These are phyloP conservation scores for Pelodiscus sinensis DNA, from an alignment of 2,113 vertebrate species.

Conservation along the genomic window DNA sequence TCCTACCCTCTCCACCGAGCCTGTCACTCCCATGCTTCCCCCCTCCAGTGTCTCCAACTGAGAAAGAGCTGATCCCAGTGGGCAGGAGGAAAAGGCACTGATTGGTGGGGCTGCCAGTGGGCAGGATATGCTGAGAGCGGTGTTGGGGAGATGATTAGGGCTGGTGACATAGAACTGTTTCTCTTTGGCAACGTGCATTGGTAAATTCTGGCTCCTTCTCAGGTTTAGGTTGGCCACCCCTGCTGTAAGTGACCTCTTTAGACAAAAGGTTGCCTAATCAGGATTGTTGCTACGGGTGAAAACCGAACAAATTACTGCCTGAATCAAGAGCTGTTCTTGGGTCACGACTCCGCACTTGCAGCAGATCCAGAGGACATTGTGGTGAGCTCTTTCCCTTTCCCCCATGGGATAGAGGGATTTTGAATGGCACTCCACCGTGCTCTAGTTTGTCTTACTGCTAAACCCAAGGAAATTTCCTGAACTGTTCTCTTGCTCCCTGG, in stretches of 20 bases:
- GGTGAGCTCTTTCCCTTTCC: not conserved
- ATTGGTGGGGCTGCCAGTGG: no score
- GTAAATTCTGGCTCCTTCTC: no score
- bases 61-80: no score
- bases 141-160: no score
- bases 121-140: no score
- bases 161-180: no score
- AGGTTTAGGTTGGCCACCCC: no score
- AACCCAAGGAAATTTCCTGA: not conserved
- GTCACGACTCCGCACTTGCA: not conserved
- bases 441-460: not conserved
- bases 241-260: not conserved
- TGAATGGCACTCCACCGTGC: not conserved
- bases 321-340: not conserved
- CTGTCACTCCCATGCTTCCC: no score
- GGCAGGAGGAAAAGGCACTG: no score
- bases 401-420: not conserved
- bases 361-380: not conserved
- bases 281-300: not conserved
- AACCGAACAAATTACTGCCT: fast-evolving
- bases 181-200: no score
- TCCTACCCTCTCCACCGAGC: no score
- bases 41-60: no score
- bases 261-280: not conserved
- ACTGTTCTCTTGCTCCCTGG: not conserved